phyloP scores from a whole-genome alignment of 2,888 invertebrate species.

The Mythimna ferrago region DNA sequence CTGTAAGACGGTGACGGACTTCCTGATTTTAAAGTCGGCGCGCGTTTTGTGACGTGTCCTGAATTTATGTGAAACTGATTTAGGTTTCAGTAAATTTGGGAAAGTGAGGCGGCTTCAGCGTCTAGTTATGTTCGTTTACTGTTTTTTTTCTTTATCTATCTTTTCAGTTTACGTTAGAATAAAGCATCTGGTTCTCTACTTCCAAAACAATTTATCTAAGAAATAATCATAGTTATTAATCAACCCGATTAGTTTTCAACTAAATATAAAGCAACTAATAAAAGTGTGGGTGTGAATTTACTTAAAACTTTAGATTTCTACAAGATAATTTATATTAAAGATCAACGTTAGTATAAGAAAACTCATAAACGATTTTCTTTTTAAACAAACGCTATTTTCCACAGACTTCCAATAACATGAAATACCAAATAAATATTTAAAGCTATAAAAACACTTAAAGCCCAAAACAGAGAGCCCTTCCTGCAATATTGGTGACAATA shows the following conservation, averaged over 20 bases:
- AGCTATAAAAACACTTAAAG: conserved; percentile 45
- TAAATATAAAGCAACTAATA: too few relatives aligned
- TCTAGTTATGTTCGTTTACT: background rate
- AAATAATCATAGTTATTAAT: too few relatives aligned
- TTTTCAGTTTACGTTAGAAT: background rate
- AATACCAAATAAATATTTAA: conserved; percentile 36
- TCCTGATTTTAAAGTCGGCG: conserved; percentile 76
- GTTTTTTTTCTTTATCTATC: background rate
- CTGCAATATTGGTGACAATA: conserved; percentile 85
- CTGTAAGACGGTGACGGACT: conserved; percentile 72
- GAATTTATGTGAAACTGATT: conserved; percentile 57
- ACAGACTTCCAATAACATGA: background rate
- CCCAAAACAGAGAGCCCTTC: conserved; percentile 56
- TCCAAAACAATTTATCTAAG: too few relatives aligned
- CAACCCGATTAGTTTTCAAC: too few relatives aligned
- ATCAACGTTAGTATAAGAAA: background rate
- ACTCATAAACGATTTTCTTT: too few relatives aligned
- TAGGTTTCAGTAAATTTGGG: conserved; percentile 31
- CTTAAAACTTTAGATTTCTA: too few relatives aligned
- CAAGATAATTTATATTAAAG: too few relatives aligned
- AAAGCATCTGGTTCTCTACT: background rate
- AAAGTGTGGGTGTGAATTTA: too few relatives aligned
- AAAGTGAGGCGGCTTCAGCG: background rate
- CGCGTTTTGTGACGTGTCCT: conserved; percentile 64
- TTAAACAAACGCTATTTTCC: background rate